These are phyloP conservation scores for Phenganax marumi DNA, from an alignment of 92 coral and sea anemone genomes.

Conservation along the genomic window DNA sequence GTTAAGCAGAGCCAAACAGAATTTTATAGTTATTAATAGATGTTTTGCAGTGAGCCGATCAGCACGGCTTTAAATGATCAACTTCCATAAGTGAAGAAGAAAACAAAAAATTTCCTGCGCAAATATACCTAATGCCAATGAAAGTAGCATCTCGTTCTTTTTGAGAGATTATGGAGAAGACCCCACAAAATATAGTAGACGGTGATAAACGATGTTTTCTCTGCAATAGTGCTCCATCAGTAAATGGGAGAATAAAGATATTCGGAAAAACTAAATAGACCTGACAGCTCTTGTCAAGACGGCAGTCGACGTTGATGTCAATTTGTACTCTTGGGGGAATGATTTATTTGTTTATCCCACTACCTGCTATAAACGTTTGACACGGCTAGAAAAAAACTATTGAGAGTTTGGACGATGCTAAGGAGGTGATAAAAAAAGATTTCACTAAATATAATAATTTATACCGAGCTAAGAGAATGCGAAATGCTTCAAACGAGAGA, in stretches of 20 bases:
- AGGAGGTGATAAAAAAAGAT: slow-evolving; percentile 40
- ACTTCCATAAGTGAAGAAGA: not conserved
- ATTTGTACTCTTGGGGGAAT: slow-evolving; percentile 25
- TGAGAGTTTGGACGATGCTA: slow-evolving; percentile 23
- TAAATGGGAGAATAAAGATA: slow-evolving; percentile 27
- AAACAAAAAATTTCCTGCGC: not conserved
- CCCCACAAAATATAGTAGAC: slow-evolving; percentile 43
- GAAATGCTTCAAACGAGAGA: slow-evolving; percentile 25
- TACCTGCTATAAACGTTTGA: slow-evolving; percentile 45
- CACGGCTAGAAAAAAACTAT: slow-evolving; percentile 26
- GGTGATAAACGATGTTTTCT: slow-evolving; percentile 43
- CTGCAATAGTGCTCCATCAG: slow-evolving; percentile 39
- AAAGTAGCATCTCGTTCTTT: not conserved
- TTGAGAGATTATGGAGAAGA: slow-evolving; percentile 21
- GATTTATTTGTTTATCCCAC: slow-evolving; percentile 51
- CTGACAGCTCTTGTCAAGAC: slow-evolving; percentile 48
- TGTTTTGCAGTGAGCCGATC: not conserved
- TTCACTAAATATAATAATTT: slow-evolving; percentile 22
- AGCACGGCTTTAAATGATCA: not conserved
- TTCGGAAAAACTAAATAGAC: slow-evolving; percentile 57
- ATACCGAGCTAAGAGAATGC: slow-evolving; percentile 32
- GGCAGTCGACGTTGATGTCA: slow-evolving; percentile 53
- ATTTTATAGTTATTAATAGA: not conserved
- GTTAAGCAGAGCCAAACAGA: not conserved
- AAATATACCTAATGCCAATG: too few species aligned